A percentile compares a stretch with the other conserved stretches of the same genome.
phyloP scores from a whole-genome alignment of 2,888 invertebrate species.

The Miltochrista miniata region DNA sequence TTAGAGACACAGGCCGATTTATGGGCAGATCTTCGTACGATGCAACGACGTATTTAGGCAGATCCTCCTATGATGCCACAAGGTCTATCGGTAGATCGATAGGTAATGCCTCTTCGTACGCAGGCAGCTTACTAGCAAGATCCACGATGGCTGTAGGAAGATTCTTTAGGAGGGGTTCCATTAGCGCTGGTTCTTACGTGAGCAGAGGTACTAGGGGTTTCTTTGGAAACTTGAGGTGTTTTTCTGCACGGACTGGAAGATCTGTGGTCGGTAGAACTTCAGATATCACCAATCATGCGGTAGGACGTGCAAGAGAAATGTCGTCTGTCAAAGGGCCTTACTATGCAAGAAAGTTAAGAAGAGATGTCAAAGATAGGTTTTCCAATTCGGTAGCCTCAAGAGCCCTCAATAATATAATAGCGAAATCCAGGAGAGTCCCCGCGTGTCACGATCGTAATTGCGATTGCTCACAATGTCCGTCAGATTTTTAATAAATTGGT shows the following conservation, averaged over 20 bases:
- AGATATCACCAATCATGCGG: background rate
- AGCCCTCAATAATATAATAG: background rate
- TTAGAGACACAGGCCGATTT: background rate
- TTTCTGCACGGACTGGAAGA: background rate
- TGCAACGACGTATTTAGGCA: background rate
- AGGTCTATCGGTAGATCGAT: background rate
- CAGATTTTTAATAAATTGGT: background rate
- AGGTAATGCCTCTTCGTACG: background rate
- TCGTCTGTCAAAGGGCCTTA: background rate
- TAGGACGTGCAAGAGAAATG: background rate
- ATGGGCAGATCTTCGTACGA: background rate
- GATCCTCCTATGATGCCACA: background rate
- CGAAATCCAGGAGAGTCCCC: background rate
- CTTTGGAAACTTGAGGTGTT: background rate
- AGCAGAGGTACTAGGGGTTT: conserved; percentile 1
- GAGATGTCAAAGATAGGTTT: background rate
- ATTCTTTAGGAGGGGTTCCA: background rate
- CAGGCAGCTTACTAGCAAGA: background rate
- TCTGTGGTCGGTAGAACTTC: background rate
- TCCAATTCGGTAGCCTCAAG: background rate
- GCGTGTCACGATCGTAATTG: conserved; percentile 1
- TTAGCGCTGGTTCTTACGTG: background rate
- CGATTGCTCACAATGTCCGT: background rate
- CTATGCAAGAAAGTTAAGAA: background rate
- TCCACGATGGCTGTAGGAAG: background rate